Conservation (phyloP, 2,113 vertebrate species). For the Marmota monax region DNA sequence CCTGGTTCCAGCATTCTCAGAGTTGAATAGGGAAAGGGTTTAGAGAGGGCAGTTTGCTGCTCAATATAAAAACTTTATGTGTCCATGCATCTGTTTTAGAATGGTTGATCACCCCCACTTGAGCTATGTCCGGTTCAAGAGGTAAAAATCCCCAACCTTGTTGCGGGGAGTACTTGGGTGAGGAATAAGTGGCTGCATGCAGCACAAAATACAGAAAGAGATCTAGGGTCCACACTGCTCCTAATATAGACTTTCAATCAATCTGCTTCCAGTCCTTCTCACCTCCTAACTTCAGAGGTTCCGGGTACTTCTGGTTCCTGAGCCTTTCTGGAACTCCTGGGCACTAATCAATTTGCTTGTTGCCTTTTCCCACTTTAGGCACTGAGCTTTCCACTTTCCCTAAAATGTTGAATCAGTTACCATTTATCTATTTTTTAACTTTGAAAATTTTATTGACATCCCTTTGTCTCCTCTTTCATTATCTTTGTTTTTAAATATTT, state of each 20-base stretch:
- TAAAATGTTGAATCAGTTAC: background rate
- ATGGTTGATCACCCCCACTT: background rate
- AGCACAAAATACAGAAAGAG: background rate
- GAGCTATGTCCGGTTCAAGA: background rate
- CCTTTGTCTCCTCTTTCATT: slow-evolving; percentile 20
- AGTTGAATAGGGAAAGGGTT: background rate
- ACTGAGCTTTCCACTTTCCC: background rate
- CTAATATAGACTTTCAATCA: background rate
- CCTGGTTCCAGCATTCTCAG: background rate
- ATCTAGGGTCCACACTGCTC: background rate
- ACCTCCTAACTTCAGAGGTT: background rate
- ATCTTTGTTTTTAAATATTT: background rate
- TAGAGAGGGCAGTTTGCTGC: background rate
- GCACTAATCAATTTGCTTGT: background rate
- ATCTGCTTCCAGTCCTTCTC: background rate
- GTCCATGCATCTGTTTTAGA: background rate
- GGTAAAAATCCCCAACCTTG: background rate
- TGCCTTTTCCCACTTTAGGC: background rate
- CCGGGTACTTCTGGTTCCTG: background rate
- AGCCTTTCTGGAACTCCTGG: background rate
- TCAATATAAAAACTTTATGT: background rate
- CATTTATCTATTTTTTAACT: background rate
- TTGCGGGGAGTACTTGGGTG: too few species aligned
- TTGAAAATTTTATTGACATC: background rate
- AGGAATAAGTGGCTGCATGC: background rate